Percentiles rank a stretch among this genome's conserved stretches.
Evolutionary conservation across 1,140 invertebrate genomes (phyloP).

Genomic region (Eurosta solidaginis): DNA sequence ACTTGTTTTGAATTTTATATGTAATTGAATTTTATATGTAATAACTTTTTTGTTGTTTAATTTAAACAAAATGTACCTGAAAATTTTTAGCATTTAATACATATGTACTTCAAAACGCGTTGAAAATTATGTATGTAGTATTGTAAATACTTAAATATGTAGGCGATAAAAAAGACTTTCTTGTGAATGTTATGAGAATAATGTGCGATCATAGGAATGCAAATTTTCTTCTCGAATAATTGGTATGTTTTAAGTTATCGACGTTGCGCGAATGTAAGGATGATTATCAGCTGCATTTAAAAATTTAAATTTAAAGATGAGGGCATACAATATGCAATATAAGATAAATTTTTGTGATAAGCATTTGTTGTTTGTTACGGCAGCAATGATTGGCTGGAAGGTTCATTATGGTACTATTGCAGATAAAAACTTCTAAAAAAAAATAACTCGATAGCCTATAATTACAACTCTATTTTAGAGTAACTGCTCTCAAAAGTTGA

Average conservation of each 20-base stretch:
- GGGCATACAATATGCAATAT: too few relatives aligned
- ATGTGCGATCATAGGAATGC: conserved; percentile 21
- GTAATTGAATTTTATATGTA: not conserved
- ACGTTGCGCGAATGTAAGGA: not conserved
- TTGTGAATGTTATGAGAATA: not conserved
- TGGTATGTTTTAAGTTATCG: not conserved
- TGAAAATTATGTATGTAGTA: not conserved
- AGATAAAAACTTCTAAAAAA: too few relatives aligned
- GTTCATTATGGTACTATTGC: too few relatives aligned
- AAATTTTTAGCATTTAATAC: conserved; percentile 1
- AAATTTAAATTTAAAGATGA: too few relatives aligned
- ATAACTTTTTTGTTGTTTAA: conserved; percentile 5
- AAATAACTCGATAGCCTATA: too few relatives aligned
- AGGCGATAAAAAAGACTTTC: not conserved
- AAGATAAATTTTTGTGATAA: too few relatives aligned
- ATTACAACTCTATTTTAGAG: too few relatives aligned
- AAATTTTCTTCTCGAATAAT: conserved; percentile 14
- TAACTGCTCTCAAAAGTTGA: too few relatives aligned
- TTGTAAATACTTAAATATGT: too few relatives aligned
- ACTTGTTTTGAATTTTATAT: not conserved
- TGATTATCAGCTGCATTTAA: not conserved
- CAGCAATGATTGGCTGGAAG: too few relatives aligned
- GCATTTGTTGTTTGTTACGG: too few relatives aligned
- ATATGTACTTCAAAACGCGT: not conserved
- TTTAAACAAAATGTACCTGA: conserved; percentile 11